Conservation (phyloP, 2,113 vertebrate genomes). For the Octodon degus region DNA sequence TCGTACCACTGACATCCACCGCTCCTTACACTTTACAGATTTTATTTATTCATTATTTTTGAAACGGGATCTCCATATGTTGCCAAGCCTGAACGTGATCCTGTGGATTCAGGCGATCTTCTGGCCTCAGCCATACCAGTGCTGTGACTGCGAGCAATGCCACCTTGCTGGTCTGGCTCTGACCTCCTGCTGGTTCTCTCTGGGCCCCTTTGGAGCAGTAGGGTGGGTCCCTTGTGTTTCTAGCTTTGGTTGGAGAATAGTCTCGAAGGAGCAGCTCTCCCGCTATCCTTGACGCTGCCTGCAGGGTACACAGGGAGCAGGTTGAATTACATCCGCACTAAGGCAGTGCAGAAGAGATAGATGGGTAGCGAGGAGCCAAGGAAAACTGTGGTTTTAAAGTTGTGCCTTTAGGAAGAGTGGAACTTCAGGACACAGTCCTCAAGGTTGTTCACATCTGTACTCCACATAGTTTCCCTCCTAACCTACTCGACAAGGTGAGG, state of each 20-base stretch:
- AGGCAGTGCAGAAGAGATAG: neutral
- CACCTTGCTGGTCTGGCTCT: neutral
- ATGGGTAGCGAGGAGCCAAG: neutral
- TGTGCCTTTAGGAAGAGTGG: neutral
- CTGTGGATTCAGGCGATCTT: neutral
- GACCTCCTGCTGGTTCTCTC: neutral
- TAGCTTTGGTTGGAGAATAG: neutral
- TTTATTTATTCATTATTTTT: neutral
- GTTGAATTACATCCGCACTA: neutral
- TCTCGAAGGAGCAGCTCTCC: neutral
- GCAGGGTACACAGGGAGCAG: neutral
- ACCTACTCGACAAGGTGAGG: neutral
- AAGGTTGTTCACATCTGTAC: neutral
- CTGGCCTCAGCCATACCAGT: neutral
- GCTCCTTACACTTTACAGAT: neutral
- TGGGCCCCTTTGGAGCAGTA: neutral
- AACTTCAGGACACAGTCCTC: neutral
- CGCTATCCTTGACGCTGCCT: neutral
- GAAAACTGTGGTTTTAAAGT: neutral
- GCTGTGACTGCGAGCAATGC: neutral
- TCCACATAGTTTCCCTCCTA: neutral
- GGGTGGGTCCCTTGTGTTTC: neutral
- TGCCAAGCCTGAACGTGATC: neutral
- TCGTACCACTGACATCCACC: neutral
- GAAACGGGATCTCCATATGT: neutral